Percentiles rank a stretch among this genome's conserved stretches.
Conservation (phyloP, 2,888 invertebrate genomes). For the Epirrhoe tristata region DNA sequence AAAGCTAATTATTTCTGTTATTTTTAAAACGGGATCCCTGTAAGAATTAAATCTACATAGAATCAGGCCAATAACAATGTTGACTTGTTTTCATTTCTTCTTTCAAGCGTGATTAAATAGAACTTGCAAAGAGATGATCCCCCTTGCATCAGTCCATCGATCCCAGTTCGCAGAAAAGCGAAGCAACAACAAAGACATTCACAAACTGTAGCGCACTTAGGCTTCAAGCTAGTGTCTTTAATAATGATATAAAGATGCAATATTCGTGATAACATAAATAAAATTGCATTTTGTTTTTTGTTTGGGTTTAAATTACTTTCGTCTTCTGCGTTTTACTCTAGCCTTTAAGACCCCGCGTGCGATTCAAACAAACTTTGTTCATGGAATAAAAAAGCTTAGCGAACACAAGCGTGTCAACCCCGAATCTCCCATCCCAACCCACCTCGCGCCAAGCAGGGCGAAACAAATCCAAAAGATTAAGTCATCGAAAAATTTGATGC, state of each 20-base stretch:
- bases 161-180: neutral
- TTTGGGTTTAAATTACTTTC: neutral
- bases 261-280: too few species aligned
- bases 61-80: too few species aligned
- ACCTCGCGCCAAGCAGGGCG: constrained; percentile 50
- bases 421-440: constrained; percentile 39
- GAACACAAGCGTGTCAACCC: constrained; percentile 16
- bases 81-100: too few species aligned
- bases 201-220: neutral
- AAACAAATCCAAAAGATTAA: constrained; percentile 63
- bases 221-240: neutral
- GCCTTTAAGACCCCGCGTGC: constrained; percentile 6
- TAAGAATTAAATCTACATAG: neutral
- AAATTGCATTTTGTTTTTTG: neutral
- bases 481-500: constrained; percentile 71
- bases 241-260: too few species aligned
- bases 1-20: neutral
- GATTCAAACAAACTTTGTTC: constrained; percentile 14
- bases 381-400: constrained; percentile 23
- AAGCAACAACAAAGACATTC: neutral
- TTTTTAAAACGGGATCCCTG: neutral
- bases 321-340: neutral
- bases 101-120: neutral
- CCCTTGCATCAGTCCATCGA: neutral
- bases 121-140: neutral